Percentiles rank a stretch among this genome's conserved stretches.
phyloP scores from a whole-genome alignment of 1,140 invertebrate genomes.

The Pentalonia nigronervosa region DNA sequence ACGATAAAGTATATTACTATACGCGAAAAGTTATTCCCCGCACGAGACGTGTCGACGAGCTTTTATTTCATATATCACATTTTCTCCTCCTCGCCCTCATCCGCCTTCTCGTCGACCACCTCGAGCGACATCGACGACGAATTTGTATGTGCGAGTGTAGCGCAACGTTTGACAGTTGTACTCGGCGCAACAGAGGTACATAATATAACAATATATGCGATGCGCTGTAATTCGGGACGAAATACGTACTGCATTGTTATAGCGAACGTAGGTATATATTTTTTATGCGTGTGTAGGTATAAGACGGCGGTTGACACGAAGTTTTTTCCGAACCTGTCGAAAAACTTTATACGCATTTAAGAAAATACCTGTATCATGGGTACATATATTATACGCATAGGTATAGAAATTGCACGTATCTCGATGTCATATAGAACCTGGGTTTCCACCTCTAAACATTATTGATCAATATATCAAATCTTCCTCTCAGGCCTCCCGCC shows the following conservation, averaged over 20 bases:
- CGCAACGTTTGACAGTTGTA: not conserved
- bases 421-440: not conserved
- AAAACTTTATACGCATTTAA: not conserved
- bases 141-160: not conserved
- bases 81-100: not conserved
- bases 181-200: not conserved
- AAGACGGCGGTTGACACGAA: not conserved
- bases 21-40: not conserved
- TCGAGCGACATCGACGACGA: not conserved
- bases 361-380: not conserved
- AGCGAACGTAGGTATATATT: no score
- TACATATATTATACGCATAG: not conserved
- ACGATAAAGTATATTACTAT: not conserved
- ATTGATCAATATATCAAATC: slow-evolving; percentile 19
- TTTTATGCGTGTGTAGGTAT: not conserved
- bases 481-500: no score
- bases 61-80: not conserved
- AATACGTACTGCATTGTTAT: not conserved
- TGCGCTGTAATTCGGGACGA: not conserved
- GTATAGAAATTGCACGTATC: not conserved
- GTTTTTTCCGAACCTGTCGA: not conserved
- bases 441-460: not conserved
- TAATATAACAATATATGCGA: not conserved
- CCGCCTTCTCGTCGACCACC: not conserved
- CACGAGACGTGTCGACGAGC: not conserved